Conservation (phyloP, 1,140 invertebrate species). For the Lerema accius region DNA sequence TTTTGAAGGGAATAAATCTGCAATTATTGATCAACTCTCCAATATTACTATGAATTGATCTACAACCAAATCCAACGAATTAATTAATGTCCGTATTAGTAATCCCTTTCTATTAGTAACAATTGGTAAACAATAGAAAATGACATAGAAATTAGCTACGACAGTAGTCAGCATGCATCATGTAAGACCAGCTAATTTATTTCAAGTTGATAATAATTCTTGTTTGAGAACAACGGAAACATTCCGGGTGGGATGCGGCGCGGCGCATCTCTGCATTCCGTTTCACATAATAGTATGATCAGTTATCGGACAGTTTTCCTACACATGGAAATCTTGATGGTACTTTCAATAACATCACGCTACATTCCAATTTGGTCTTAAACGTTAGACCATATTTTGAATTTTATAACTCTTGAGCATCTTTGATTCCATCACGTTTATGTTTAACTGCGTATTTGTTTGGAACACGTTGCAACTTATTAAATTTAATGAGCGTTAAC, state of each 20-base stretch:
- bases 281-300: slow-evolving; percentile 65
- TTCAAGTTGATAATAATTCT: slow-evolving; percentile 43
- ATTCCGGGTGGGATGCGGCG: slow-evolving; percentile 65
- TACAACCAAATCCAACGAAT: too few relatives aligned
- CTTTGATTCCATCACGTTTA: too few relatives aligned
- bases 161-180: too few relatives aligned
- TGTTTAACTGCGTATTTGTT: background rate
- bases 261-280: slow-evolving; percentile 65
- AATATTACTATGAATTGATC: too few relatives aligned
- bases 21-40: too few relatives aligned
- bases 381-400: too few relatives aligned
- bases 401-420: too few relatives aligned
- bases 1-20: too few relatives aligned
- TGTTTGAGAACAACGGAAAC: slow-evolving; percentile 34
- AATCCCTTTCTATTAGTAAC: too few relatives aligned
- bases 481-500: slow-evolving; percentile 10
- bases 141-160: too few relatives aligned
- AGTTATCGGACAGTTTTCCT: slow-evolving; percentile 41
- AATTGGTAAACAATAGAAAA: too few relatives aligned
- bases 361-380: background rate
- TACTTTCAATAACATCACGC: slow-evolving; percentile 20
- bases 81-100: too few relatives aligned
- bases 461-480: background rate
- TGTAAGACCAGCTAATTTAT: slow-evolving; percentile 6
- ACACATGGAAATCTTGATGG: slow-evolving; percentile 45